Conservation (phyloP, 2,888 invertebrate species). For the Steinernema scapterisci region DNA sequence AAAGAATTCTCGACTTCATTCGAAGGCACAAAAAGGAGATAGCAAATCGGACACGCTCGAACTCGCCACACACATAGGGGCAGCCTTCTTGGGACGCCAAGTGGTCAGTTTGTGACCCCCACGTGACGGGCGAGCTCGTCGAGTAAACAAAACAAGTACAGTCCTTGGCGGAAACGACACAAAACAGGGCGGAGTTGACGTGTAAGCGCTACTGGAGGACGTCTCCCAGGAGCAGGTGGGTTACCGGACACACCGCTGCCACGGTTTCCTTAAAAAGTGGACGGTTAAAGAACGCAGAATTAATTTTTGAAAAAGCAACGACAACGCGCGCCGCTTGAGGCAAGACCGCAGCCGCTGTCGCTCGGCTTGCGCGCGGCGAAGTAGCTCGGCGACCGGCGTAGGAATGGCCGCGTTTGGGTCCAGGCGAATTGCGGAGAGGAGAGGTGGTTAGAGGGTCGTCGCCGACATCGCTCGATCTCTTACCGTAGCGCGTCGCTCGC, state of each 20-base stretch:
- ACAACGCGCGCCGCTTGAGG: conserved; percentile 31
- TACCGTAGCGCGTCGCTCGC: conserved; percentile 23
- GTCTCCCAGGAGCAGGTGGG: background rate
- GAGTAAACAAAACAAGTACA: conserved; percentile 26
- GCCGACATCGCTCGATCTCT: background rate
- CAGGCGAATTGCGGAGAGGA: background rate
- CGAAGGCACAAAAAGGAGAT: background rate
- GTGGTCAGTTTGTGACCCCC: conserved; percentile 30
- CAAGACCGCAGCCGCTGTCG: conserved; percentile 12
- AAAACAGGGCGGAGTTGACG: background rate
- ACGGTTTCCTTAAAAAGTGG: conserved; percentile 18
- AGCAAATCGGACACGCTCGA: no score
- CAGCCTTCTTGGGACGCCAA: conserved; percentile 21
- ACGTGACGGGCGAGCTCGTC: conserved; percentile 17
- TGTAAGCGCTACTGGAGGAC: background rate
- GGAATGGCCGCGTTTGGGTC: conserved; percentile 14
- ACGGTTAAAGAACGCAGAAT: conserved; percentile 24
- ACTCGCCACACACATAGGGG: conserved; percentile 22
- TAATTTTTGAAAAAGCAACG: conserved; percentile 31
- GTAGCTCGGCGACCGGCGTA: conserved; percentile 16
- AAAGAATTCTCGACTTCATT: background rate
- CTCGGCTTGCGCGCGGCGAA: conserved; percentile 9
- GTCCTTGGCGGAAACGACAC: conserved; percentile 5
- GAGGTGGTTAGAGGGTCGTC: background rate
- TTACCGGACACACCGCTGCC: background rate